These are phyloP conservation scores for Scartelaos histophorus DNA, from an alignment of 2,113 vertebrate species.

Conservation along the genomic window DNA sequence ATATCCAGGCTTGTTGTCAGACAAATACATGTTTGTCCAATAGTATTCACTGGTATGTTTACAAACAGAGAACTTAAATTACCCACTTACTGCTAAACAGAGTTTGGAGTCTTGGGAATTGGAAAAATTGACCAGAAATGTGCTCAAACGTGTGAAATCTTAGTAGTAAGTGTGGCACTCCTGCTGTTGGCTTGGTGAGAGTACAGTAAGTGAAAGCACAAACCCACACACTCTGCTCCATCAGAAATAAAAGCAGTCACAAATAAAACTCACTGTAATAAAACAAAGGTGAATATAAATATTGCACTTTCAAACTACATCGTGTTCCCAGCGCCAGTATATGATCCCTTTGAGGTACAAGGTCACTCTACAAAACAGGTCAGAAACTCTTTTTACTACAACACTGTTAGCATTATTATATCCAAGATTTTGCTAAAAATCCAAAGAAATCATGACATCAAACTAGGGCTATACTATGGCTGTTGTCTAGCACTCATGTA, in stretches of 20 bases:
- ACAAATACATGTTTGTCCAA: conserved; percentile 16
- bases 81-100: conserved; percentile 31
- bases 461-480: too few relatives aligned
- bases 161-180: conserved; percentile 21
- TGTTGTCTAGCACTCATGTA: too few relatives aligned
- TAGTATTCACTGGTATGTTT: conserved; percentile 29
- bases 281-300: conserved; percentile 70
- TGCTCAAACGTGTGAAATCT: conserved; percentile 25
- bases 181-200: conserved; percentile 31
- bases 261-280: conserved; percentile 46
- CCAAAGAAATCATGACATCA: too few relatives aligned
- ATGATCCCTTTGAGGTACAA: conserved; percentile 58
- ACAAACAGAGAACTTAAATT: conserved; percentile 48
- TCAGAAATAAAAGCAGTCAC: conserved; percentile 23
- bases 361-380: conserved; percentile 9
- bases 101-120: conserved; percentile 15
- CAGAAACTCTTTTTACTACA: too few relatives aligned
- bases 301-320: conserved; percentile 81
- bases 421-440: too few relatives aligned
- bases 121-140: conserved; percentile 30
- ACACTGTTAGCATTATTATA: too few relatives aligned
- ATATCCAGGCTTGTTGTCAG: conserved; percentile 1
- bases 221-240: conserved; percentile 26
- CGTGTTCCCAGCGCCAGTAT: conserved; percentile 62
- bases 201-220: conserved; percentile 28